A percentile compares a stretch with the other conserved stretches of the same genome.
phyloP scores from a whole-genome alignment of 2,888 invertebrate genomes.

The Fragum sueziense region DNA sequence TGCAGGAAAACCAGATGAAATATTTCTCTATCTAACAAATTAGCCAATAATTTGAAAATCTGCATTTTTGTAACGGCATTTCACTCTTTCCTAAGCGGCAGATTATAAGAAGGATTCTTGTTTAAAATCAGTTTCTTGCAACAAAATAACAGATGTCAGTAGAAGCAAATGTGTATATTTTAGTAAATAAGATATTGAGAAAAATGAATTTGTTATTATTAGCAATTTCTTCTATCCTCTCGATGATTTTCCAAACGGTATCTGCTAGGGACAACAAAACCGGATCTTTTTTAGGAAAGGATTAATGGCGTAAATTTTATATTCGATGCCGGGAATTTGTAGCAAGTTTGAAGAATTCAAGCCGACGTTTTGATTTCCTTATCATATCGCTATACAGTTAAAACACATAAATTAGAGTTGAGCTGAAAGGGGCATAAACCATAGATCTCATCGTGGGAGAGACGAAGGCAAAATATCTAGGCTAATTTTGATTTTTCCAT shows the following conservation, averaged over 20 bases:
- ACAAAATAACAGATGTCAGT: too few relatives aligned
- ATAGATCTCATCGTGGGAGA: conserved; percentile 15
- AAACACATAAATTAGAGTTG: conserved; percentile 14
- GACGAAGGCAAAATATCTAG: not conserved
- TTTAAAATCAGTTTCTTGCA: too few relatives aligned
- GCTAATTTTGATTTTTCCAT: too few relatives aligned
- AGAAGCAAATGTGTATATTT: too few relatives aligned
- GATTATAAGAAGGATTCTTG: too few relatives aligned
- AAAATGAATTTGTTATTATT: too few relatives aligned
- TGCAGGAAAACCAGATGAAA: not conserved
- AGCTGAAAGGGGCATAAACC: not conserved
- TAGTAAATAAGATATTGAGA: too few relatives aligned
- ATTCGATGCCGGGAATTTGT: not conserved
- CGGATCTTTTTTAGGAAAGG: too few relatives aligned
- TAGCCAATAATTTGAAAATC: not conserved
- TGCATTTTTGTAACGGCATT: not conserved
- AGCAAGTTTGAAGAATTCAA: conserved; percentile 11
- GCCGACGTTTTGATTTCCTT: conserved; percentile 23
- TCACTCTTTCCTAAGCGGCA: too few relatives aligned
- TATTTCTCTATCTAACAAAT: not conserved
- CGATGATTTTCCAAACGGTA: too few relatives aligned
- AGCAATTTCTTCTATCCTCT: too few relatives aligned
- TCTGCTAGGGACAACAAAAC: too few relatives aligned
- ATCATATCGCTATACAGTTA: conserved; percentile 17
- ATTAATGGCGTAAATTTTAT: not conserved